Percentiles rank a stretch among this genome's conserved stretches.
These are phyloP conservation scores for Leptinotarsa juncta DNA, from an alignment of 2,888 invertebrate genomes.

Conservation along the genomic window DNA sequence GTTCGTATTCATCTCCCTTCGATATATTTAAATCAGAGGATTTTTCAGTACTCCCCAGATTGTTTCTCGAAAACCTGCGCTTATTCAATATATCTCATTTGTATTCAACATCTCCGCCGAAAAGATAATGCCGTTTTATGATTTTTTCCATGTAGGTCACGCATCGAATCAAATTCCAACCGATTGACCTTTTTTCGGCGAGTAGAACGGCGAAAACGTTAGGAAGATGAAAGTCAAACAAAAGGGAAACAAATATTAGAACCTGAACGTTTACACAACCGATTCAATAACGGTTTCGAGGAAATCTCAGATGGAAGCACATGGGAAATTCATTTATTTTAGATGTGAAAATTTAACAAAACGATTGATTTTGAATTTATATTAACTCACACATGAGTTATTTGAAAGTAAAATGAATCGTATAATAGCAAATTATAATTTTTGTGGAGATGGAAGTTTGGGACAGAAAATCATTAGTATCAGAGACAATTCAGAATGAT, in stretches of 20 bases:
- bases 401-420: too few species aligned
- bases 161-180: slow-evolving; percentile 31
- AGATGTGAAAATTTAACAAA: neutral
- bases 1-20: neutral
- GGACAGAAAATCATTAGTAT: too few species aligned
- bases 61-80: neutral
- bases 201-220: slow-evolving; percentile 26
- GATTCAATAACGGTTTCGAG: slow-evolving; percentile 22
- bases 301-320: neutral
- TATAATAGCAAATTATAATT: too few species aligned
- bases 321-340: slow-evolving; percentile 2
- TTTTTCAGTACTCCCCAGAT: neutral
- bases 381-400: too few species aligned
- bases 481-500: too few species aligned
- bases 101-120: slow-evolving; percentile 1
- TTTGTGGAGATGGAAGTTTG: too few species aligned
- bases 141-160: slow-evolving; percentile 29
- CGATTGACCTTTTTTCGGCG: slow-evolving; percentile 34
- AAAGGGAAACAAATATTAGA: slow-evolving; percentile 33
- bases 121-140: slow-evolving; percentile 9
- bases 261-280: slow-evolving; percentile 32
- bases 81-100: neutral
- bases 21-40: neutral
- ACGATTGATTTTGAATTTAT: neutral
- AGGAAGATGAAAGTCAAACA: slow-evolving; percentile 34